Evolutionary conservation across 2,113 vertebrate species (phyloP).

Genomic region (Misgurnus anguillicaudatus): DNA sequence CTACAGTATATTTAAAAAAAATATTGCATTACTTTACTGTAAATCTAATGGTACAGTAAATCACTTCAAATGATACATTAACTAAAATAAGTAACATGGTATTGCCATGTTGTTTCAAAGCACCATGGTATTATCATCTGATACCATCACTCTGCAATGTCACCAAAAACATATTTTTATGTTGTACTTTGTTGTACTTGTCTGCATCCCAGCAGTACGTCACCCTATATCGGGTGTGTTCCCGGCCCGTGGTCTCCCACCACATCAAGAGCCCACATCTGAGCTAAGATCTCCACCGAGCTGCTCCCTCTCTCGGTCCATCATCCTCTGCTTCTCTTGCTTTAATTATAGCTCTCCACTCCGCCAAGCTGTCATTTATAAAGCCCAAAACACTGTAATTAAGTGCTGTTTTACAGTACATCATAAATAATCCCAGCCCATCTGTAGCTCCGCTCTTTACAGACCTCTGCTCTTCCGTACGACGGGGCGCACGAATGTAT

Average conservation of each 20-base stretch:
- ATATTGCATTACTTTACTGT: too few relatives aligned
- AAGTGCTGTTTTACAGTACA: constrained; percentile 74
- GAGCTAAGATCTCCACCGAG: constrained; percentile 47
- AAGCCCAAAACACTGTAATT: constrained; percentile 78
- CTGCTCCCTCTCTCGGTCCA: constrained; percentile 33
- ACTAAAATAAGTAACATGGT: too few relatives aligned
- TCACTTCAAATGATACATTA: too few relatives aligned
- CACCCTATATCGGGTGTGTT: constrained; percentile 57
- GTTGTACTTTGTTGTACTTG: background rate
- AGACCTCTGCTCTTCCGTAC: constrained; percentile 46
- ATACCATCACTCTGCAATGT: too few relatives aligned
- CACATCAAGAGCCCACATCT: constrained; percentile 70
- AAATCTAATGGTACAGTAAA: too few relatives aligned
- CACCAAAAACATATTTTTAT: too few relatives aligned
- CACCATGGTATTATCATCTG: too few relatives aligned
- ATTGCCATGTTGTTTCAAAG: too few relatives aligned
- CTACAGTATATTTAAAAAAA: too few relatives aligned
- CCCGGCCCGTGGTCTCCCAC: constrained; percentile 57
- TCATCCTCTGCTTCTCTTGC: constrained; percentile 62
- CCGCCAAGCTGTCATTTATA: constrained; percentile 80
- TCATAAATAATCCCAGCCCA: constrained; percentile 76
- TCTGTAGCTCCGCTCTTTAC: constrained; percentile 52
- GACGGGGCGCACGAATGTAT: background rate
- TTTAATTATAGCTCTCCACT: constrained; percentile 77
- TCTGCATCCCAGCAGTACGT: constrained; percentile 54